Conservation (phyloP, 2,113 vertebrate species). For the Glareola pratincola region DNA sequence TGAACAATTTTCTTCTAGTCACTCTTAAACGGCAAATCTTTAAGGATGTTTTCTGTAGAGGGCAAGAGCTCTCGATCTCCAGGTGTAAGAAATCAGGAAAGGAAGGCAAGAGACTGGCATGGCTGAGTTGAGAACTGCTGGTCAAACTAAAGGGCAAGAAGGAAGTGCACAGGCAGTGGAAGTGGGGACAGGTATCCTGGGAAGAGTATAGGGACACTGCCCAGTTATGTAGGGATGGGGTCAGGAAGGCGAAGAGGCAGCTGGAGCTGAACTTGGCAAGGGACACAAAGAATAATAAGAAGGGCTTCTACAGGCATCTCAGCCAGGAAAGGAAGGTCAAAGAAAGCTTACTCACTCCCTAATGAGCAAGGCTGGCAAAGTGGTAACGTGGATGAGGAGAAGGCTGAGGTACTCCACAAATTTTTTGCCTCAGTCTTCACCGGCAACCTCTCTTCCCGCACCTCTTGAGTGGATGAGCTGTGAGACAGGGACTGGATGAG, state of each 20-base stretch:
- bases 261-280: background rate
- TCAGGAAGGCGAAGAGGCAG: rapidly evolving
- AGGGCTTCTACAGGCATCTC: background rate
- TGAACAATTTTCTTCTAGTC: background rate
- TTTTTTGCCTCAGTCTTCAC: background rate
- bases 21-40: background rate
- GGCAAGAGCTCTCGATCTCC: background rate
- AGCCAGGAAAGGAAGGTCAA: background rate
- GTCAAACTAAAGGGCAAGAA: background rate
- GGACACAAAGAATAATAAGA: background rate
- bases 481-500: background rate
- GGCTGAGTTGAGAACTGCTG: background rate
- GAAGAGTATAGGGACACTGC: background rate
- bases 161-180: background rate
- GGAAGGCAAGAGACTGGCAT: background rate
- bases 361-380: background rate
- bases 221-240: background rate
- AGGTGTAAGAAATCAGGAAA: background rate
- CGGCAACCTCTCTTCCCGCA: background rate
- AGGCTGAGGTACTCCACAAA: background rate
- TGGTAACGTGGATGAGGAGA: background rate
- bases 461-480: background rate
- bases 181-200: background rate
- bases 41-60: background rate
- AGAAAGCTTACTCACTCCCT: rapidly evolving